Evolutionary conservation across 2,888 invertebrate genomes (phyloP), one percentile per base, ranked within the genome.

Genomic region (Drosophila kambysellisi): DNA sequence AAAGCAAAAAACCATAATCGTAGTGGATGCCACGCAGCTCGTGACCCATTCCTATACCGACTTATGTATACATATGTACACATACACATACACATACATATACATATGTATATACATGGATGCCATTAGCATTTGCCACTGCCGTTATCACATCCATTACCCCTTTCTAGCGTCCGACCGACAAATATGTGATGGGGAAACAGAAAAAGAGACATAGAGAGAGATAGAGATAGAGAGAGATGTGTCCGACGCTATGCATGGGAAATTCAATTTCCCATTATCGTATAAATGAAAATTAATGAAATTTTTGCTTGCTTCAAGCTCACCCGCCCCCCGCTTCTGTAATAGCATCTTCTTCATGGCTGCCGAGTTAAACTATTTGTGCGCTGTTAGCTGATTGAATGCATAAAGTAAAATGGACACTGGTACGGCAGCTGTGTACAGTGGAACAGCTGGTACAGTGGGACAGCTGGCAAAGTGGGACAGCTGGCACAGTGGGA

Each of bases 271-370:
- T 86, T 83, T 77, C 71, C 79, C 87, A 86, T 81, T 79, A 83
- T 74, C 83, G 83, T 86, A 79, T 80, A 77, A 86, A 86, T 86
- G 84, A 80, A 87, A 81, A 83, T 83, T 81, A 83, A 86, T 83
- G 78, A 82, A 74, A 82, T 76, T 81, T 74, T 72, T 72, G 70
- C 71, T 52, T 58, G 70, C 70, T 63, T 68, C 46, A 66, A 72
- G 60, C 70, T 50, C 41, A 39, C 35, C n/a, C 48, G n/a, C 48
- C 66, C 48, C 66, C 64, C 51, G 54, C 76, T 70, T 79, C 70
- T 75, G 79, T 68, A 70, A 75, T 70, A 46, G 25, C 46, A 15
- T 46, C 46, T 46, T 29, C 25, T 62, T 54, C 63, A 65, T 53
- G 50, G 62, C 43, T 69, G 70, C 41, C 50, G 59, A 69, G 71